Base-by-base conservation (phyloP, 1,140 invertebrate genomes). In the Meloidogyne floridensis region DNA sequence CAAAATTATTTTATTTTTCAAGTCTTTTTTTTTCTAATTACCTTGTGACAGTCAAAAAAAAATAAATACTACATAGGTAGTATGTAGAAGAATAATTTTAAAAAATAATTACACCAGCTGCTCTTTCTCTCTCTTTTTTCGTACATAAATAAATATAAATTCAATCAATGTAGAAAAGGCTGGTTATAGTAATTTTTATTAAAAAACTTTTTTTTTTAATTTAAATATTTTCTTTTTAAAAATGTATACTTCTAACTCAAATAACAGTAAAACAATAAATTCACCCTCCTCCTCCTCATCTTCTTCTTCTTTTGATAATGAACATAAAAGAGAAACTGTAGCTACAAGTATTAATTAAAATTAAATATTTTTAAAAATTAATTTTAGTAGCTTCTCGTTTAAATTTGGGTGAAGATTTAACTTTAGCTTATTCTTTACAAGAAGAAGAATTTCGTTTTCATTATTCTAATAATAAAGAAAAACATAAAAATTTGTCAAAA, bases 381-480 rank as follows among this genome's bases (percentile, higher is more conserved):
- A 32, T 78, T 78, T 20, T 59, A 76, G 77, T 78, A 53, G 77
- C 77, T 13, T 47, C 59, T 7, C 56, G 77, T 18, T 15, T 78
- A 71, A 42, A 20, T 47, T 51, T 71, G 13, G 77, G 71, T 15
- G 51, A 73, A 70, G 79, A 75, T 43, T 80, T 80, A 43, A 47
- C 15, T n/a, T 70, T 77, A 59, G 74, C 71, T 2, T 47, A 20
- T 15, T 54, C 43, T 13, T 32, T 80, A 42, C 79, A 80, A n/a
- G 74, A 80, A 74, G 79, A 80, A 42, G 79, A 80, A 47, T 80
- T 80, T 32, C 42, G 71, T 32, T 54, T 1, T 59, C 75, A 73
- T 59, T 80, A 53, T 74, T 71, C 81, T 7, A 51, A 72, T 56
- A 71, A 72, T 71, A n/a, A 56, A 53, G 73, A 20, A 20, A 65